Evolutionary conservation across 1,140 invertebrate genomes (phyloP), one percentile per base, ranked within the genome.

Genomic region (Megalonaias nervosa): DNA sequence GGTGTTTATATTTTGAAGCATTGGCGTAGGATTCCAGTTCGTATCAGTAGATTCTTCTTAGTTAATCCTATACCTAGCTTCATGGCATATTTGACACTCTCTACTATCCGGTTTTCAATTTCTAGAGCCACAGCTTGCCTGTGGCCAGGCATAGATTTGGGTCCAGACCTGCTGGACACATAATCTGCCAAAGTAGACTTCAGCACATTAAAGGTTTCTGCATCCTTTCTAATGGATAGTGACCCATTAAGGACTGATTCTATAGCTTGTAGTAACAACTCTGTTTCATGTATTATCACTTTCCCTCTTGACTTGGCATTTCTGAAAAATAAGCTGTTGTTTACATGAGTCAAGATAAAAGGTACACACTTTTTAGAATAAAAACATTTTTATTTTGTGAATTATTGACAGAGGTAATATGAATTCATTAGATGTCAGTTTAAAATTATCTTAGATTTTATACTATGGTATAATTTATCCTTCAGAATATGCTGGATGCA

Each of bases 111-210:
- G 23, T 74, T 69, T 69, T 82, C 77, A 9, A 80, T n/a, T 55
- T 61, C 71, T 1, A 6, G 12, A 23, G 77, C 67, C 31, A 80
- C 61, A 19, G 55, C 56, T n/a, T 72, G 81, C 64, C 74, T 69
- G n/a, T 59, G 48, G 9, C 71, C 77, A n/a, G 67, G 48, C 38
- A 71, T 70, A 16, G 57, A 68, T 16, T 61, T 26, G 6, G 73
- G 3, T 5, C 57, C 57, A 57, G 67, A 66, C 57, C 75, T 77
- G 57, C 74, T 66, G 6, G 58, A 68, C 21, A 82, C 60, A 19
- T 73, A 55, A 56, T 82, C 81, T 58, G 59, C 62, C 14, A 80
- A 48, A 6, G 78, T 82, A 11, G 67, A 75, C 56, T 74, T 80
- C 12, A 75, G 75, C 2, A 78, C 61, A 15, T 48, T 55, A 72